Base-by-base conservation (phyloP, 2,888 invertebrate genomes). In the Lasiommata megera region DNA sequence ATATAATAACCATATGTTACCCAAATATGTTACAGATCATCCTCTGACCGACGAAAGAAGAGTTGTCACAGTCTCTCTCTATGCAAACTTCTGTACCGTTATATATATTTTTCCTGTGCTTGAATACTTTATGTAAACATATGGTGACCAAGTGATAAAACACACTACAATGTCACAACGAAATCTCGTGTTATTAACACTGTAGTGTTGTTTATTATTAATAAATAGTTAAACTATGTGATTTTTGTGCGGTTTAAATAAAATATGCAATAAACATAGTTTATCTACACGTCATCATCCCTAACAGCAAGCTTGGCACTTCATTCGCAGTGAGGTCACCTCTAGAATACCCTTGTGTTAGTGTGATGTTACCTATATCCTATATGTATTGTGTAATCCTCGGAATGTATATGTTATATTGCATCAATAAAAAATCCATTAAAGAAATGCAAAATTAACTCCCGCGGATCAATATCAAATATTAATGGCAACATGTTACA, bases 21-120 rank as follows among this genome's bases (percentile, higher is more conserved):
- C 55, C 57, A 65, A 82, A 74, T 83, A 74, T 86, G 83, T 87
- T 86, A 68, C 87, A 87, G 86, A 81, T 83, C 70, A 72, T 67
- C 75, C 69, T 76, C 75, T 78, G 76, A 77, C 71, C 73, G 72
- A 74, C 72, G 78, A 73, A 73, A 64, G 77, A 73, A 74, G 76
- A 77, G 67, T 63, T 67, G 58, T 69, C 61, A 67, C 67, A 67
- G 62, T 66, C 67, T 62, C 68, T 54, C 18, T 54, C 50, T 47
- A 56, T 52, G 37, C 50, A 37, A 51, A 52, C 51, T 56, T 46
- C 43, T 51, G 34, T 56, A 51, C 37, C 28, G 43, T 44, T 43
- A 52, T 31, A 40, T 41, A 17, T 23, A 36, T 36, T 54, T 38
- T 38, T 54, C 38, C 50, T 44, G 37, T 56, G 51, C 51, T 52